Base-by-base conservation (phyloP, 2,113 vertebrate species). In the Noctilio leporinus region DNA sequence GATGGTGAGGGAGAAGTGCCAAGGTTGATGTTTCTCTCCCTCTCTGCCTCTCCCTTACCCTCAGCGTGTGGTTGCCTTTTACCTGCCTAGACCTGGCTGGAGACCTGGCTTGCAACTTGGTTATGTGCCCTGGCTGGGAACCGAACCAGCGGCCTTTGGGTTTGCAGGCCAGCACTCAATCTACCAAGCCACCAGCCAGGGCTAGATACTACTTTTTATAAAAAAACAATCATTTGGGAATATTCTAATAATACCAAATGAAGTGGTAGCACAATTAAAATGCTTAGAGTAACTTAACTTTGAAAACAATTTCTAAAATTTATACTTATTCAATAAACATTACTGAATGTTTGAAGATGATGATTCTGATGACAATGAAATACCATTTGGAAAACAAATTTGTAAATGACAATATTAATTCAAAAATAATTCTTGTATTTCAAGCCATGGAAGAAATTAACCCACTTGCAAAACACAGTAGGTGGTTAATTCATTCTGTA, bases 401-500 rank as follows among this genome's bases (percentile, higher is more conserved):
- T 80, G 9, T 24, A 6, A 69, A 33, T 59, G 47, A 7, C n/a
- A 38, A 28, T 78, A 84, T 85, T 57, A 88, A 87, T 83, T 67
- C 40, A 40, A 93, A 93, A 88, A 72, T 70, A 3, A 55, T 53
- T 57, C n/a, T 69, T 88, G 33, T 55, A 40, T 81, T 78, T 77
- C 28, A 86, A 76, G 10, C 4, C n/a, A 80, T 22, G 10, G 28
- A 75, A 90, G 38, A 83, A 87, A 38, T 59, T 72, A 89, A 73
- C 24, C 35, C 26, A 51, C 72, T 93, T 88, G 91, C 5, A 75
- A 69, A 95, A 10, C 33, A 65, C 14, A 72, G 47, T n/a, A 72
- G 24, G 57, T 75, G 35, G 33, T 16, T 93, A 91, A 88, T 85
- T 88, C 45, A 30, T n/a, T 87, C 65, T 80, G 20, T 65, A 47